Evolutionary conservation across 1,140 invertebrate species (phyloP), one percentile per base, ranked within the genome.

Genomic region (Delia radicum): DNA sequence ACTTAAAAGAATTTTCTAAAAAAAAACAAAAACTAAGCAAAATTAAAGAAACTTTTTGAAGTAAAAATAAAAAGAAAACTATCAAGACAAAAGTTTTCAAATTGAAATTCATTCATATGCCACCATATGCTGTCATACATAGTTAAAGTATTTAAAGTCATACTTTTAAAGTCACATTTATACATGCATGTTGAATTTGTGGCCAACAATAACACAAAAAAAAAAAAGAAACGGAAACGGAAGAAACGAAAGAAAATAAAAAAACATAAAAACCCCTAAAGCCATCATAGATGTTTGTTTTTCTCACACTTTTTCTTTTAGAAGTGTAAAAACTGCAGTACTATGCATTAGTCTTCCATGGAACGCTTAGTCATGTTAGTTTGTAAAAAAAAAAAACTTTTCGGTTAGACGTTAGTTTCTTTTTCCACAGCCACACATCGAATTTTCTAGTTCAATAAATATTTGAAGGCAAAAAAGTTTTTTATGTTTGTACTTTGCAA

Each of bases 361-460:
- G n/a, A n/a, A n/a, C n/a, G n/a, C n/a, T n/a, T n/a, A 21, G 46
- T 55, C 37, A 13, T 42, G 48, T 55, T 55, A 21, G 48, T 55
- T n/a, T 55, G 48, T 24, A 2, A 1, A 21, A 42, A 42, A 15
- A n/a, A 1, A 37, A 37, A 37, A 37, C 31, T 37, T 55, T 55
- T 55, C n/a, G 24, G 48, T 55, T 55, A 24, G 48, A 55, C 15
- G 48, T 21, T 42, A 42, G 37, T 21, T 55, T 24, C n/a, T 55
- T 55, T 7, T 55, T 10, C 21, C 48, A 1, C 24, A 21, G 48
- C 48, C 18, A 55, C 75, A 74, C 75, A 76, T 76, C 73, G 75
- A 76, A 76, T 76, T 76, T 76, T 76, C 75, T 69, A 76, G 62
- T 73, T 69, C 75, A 76, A 76, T 76, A 76, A 76, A 76, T 74